These are phyloP conservation scores for Mamestra configurata DNA, from an alignment of 1,140 invertebrate species.

Conservation along the genomic window DNA sequence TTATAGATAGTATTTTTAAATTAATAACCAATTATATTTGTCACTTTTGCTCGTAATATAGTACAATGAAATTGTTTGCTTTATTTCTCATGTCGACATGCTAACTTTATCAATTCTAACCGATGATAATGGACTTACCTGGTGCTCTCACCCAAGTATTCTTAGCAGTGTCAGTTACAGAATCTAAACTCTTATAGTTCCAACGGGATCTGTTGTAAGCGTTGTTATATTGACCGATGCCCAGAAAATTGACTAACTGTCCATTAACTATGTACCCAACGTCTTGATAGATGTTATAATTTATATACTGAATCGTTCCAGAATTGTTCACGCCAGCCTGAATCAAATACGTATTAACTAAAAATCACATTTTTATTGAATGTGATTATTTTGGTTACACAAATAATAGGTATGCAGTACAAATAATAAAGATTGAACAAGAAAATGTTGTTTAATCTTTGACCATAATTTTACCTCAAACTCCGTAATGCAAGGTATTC, in stretches of 20 bases:
- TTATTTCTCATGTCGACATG: too few relatives aligned
- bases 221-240: constrained; percentile 61
- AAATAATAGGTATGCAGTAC: too few relatives aligned
- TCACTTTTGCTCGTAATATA: too few relatives aligned
- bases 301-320: constrained; percentile 90
- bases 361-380: too few relatives aligned
- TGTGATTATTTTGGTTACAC: not conserved
- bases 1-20: not conserved
- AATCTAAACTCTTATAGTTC: constrained; percentile 72
- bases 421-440: too few relatives aligned
- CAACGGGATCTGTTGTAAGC: constrained; percentile 66
- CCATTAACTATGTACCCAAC: constrained; percentile 89
- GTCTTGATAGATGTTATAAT: constrained; percentile 89
- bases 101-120: too few relatives aligned
- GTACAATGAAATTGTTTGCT: too few relatives aligned
- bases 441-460: too few relatives aligned
- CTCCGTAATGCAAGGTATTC: constrained; percentile 87
- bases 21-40: too few relatives aligned
- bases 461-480: constrained; percentile 89
- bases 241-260: constrained; percentile 55
- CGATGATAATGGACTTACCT: not conserved
- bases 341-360: too few relatives aligned
- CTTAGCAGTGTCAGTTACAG: constrained; percentile 78
- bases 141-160: constrained; percentile 87
- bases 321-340: constrained; percentile 76